Conservation (phyloP, 1,140 invertebrate genomes). For the Hyles vespertilio region DNA sequence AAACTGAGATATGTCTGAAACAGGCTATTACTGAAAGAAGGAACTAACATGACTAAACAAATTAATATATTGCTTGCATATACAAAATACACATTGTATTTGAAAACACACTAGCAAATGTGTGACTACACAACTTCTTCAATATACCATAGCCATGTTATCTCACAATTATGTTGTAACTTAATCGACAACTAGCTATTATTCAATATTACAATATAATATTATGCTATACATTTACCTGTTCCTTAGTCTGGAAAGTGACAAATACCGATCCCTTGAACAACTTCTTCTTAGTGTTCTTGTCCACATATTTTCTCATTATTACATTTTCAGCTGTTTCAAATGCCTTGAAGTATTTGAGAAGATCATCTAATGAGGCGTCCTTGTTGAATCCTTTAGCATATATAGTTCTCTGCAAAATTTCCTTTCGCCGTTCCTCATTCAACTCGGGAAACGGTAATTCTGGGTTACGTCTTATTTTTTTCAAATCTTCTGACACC, state of each 20-base stretch:
- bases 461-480: conserved; percentile 86
- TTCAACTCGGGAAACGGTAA: conserved; percentile 90
- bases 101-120: no score
- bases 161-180: no score
- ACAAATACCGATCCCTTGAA: conserved; percentile 95
- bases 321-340: conserved; percentile 86
- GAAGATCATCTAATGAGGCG: conserved; percentile 81
- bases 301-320: conserved; percentile 84
- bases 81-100: no score
- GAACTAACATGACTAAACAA: no score
- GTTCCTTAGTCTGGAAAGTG: conserved; percentile 86
- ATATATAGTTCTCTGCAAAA: conserved; percentile 87
- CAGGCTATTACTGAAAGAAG: no score
- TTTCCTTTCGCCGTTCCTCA: conserved; percentile 87
- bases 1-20: not conserved
- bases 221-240: conserved; percentile 37
- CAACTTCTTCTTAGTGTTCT: conserved; percentile 78
- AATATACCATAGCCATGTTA: no score
- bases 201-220: no score
- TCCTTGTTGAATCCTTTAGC: conserved; percentile 92
- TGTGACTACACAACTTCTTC: no score
- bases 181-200: no score
- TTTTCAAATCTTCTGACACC: conserved; percentile 87
- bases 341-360: conserved; percentile 84
- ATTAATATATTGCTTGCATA: no score